phyloP scores from a whole-genome alignment of 2,113 vertebrate species.

The Ptyas mucosa region DNA sequence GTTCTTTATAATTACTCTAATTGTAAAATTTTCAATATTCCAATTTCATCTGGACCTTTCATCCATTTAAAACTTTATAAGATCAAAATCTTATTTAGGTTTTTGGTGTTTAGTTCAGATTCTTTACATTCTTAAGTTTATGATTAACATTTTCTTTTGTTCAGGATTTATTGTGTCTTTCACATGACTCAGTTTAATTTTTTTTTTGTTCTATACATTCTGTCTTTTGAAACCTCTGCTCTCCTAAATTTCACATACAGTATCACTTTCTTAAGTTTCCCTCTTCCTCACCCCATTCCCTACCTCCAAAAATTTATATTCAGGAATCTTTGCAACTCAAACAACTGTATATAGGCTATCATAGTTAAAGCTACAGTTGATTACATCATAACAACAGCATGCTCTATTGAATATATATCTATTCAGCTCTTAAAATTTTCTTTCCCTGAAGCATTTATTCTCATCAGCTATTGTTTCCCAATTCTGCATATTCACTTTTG shows the following conservation, averaged over 20 bases:
- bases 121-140: neutral
- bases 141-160: neutral
- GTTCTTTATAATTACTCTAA: too few species aligned
- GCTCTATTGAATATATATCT: neutral
- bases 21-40: neutral
- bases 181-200: conserved; percentile 54
- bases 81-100: neutral
- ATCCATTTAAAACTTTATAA: neutral
- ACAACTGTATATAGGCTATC: neutral
- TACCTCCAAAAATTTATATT: neutral
- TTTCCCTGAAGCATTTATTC: conserved; percentile 4
- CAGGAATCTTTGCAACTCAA: neutral
- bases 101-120: neutral
- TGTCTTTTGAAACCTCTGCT: conserved; percentile 50
- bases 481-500: neutral
- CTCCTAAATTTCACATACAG: conserved; percentile 24
- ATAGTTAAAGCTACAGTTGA: neutral
- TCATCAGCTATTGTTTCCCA: neutral
- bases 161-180: conserved; percentile 18
- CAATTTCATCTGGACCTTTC: neutral
- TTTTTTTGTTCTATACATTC: conserved; percentile 51
- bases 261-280: conserved; percentile 21
- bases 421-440: conserved; percentile 6
- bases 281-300: neutral
- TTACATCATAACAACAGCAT: neutral